Percentiles rank a stretch among this genome's conserved stretches.
Evolutionary conservation across 1,140 invertebrate species (phyloP).

Genomic region (Drosophila subpulchrella): DNA sequence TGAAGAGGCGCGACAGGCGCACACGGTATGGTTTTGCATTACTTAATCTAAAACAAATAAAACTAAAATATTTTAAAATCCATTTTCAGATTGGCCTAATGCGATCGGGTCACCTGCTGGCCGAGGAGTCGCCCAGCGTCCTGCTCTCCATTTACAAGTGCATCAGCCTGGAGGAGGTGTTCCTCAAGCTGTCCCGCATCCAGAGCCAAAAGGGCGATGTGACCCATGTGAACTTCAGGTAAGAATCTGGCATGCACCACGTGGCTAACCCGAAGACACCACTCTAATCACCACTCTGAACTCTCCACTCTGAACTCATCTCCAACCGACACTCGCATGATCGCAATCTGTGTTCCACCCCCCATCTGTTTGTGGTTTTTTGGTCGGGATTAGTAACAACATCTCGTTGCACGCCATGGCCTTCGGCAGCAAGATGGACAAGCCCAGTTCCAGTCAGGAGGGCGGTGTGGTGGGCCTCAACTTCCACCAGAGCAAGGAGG

Average conservation of each 20-base stretch:
- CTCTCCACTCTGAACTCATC: conserved; percentile 29
- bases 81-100: conserved; percentile 94
- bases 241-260: conserved; percentile 48
- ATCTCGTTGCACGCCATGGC: conserved; percentile 91
- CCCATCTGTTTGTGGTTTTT: conserved; percentile 54
- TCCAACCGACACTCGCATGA: conserved; percentile 63
- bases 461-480: conserved; percentile 93
- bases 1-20: conserved; percentile 95
- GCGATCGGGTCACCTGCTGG: conserved; percentile 95
- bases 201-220: conserved; percentile 85
- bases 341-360: conserved; percentile 68
- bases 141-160: conserved; percentile 93
- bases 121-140: conserved; percentile 95
- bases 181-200: conserved; percentile 92
- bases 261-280: conserved; percentile 44
- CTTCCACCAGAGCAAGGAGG: conserved; percentile 95
- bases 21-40: conserved; percentile 88
- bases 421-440: conserved; percentile 91
- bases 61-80: not conserved
- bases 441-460: conserved; percentile 93
- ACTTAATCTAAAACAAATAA: conserved; percentile 12
- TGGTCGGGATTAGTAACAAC: conserved; percentile 87
- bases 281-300: conserved; percentile 25
- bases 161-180: conserved; percentile 95
- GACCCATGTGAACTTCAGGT: conserved; percentile 84